Base-by-base conservation (phyloP, 2,888 invertebrate species). In the Caenorhabditis sp. region DNA sequence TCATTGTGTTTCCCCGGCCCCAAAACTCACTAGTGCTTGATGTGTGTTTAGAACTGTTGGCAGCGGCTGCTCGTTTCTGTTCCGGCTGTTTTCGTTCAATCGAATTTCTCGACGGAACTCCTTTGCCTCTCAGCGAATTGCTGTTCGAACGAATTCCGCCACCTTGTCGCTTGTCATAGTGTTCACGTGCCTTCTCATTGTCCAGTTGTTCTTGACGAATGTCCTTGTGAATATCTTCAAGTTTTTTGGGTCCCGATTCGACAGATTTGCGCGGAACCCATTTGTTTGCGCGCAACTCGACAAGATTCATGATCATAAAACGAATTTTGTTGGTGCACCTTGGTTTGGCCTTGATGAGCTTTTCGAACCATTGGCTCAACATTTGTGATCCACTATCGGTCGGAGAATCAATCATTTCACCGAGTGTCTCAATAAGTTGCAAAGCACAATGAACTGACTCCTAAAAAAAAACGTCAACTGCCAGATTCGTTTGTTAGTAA, bases 181-280 rank as follows among this genome's bases (percentile, higher is more conserved):
- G 59, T 60, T 81, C 78, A 49, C 81, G 62, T 24, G 68, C 69
- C 37, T 69, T 69, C 24, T 70, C 67, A n/a, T 73, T 76, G 6
- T 79, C 77, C 12, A 77, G 67, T 54, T 79, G 73, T 53, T 83
- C 83, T 31, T 74, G 68, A 23, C 69, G 55, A 60, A 76, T 71
- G 10, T 81, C 78, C 50, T 81, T 75, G 62, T 81, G 79, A 60
- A 83, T 79, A 55, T 81, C 81, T 17, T 71, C 72, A 23, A 81
- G 69, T 64, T 79, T 83, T 71, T 83, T 83, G 19, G 81, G 83
- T 61, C 81, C 81, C 0, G 73, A 54, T 24, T 82, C 81, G 6
- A 62, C 74, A 5, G 69, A 70, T 54, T 81, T 81, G 12, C 81
- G 36, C 58, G 63, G 75, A 27, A 62, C 51, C 81, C 81, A 83